Evolutionary conservation across 2,113 vertebrate species (phyloP).

Genomic region (Ageneiosus marmoratus): DNA sequence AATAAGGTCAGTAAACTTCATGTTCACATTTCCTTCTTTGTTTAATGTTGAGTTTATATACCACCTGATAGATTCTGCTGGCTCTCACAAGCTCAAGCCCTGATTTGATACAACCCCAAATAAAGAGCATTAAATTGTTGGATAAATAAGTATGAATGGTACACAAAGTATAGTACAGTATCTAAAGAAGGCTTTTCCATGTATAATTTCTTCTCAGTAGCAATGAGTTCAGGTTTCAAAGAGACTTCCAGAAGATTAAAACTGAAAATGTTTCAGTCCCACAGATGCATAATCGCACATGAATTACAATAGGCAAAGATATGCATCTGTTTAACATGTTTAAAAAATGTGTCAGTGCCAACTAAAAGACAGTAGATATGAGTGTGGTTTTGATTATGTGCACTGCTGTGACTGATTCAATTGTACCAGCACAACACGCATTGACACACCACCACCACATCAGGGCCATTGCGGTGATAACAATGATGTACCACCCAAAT

Average conservation of each 20-base stretch:
- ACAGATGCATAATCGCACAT: background rate
- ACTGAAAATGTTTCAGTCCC: background rate
- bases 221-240: background rate
- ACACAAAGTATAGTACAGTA: background rate
- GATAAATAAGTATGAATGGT: background rate
- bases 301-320: background rate
- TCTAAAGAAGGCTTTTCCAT: background rate
- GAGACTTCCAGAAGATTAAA: background rate
- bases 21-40: background rate
- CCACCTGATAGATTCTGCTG: background rate
- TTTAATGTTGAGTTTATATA: background rate
- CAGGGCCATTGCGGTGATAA: no score
- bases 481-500: no score
- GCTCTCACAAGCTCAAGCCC: background rate
- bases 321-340: background rate
- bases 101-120: background rate
- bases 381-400: background rate
- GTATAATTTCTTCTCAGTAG: background rate
- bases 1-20: slow-evolving; percentile 73
- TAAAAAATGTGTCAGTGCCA: background rate
- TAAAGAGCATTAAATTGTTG: background rate
- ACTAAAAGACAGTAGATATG: background rate
- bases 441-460: no score
- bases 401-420: no score
- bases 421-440: no score